phyloP scores from a whole-genome alignment of 2,888 invertebrate genomes.

The Drosophila koepferae region DNA sequence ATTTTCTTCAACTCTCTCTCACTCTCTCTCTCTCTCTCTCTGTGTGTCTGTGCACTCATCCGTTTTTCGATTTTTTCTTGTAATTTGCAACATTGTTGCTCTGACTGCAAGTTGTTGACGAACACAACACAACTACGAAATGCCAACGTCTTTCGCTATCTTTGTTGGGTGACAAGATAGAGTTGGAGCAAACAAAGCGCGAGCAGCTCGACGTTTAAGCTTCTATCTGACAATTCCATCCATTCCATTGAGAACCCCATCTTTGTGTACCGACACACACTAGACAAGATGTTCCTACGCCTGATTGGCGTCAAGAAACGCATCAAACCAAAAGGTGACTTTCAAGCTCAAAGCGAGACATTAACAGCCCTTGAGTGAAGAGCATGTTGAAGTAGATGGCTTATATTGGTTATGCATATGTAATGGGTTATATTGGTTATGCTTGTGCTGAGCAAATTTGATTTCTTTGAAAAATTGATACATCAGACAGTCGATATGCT shows the following conservation, averaged over 20 bases:
- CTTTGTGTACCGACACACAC: conserved; percentile 2
- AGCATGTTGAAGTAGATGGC: neutral
- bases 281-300: conserved; percentile 37
- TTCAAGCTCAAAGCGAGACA: conserved; percentile 64
- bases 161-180: conserved; percentile 62
- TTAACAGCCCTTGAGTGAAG: conserved; percentile 10
- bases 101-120: conserved; percentile 42
- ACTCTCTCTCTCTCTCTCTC: too few species aligned
- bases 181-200: conserved; percentile 56
- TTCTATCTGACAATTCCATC: conserved; percentile 9
- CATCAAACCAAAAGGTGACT: conserved; percentile 71
- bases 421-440: neutral
- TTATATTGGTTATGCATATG: neutral
- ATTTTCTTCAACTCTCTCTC: neutral
- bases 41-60: conserved; percentile 61
- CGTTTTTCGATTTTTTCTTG: conserved; percentile 56
- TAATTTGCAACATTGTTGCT: conserved; percentile 72
- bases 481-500: neutral
- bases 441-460: neutral
- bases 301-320: conserved; percentile 78
- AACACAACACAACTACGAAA: conserved; percentile 7
- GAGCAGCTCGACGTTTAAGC: conserved; percentile 17
- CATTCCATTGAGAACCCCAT: conserved; percentile 1
- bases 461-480: neutral
- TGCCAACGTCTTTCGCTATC: conserved; percentile 18